phyloP scores from a whole-genome alignment of 2,113 vertebrate species.

The Tenrec ecaudatus region DNA sequence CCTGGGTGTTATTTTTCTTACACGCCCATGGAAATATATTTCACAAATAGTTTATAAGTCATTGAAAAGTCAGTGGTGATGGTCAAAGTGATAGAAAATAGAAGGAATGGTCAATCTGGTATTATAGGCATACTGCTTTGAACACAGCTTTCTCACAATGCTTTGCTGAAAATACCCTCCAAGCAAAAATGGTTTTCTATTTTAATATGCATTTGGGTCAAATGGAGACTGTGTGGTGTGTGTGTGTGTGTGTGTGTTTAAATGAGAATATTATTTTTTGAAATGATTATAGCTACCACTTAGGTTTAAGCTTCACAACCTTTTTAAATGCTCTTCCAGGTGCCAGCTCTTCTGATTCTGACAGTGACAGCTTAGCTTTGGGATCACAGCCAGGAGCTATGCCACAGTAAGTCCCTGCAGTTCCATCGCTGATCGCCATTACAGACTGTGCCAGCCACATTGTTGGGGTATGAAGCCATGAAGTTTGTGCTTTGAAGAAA shows the following conservation, averaged over 20 bases:
- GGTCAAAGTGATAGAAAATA: constrained; percentile 15
- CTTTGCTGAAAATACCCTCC: not conserved
- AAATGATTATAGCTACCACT: not conserved
- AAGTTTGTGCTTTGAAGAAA: not conserved
- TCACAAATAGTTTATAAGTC: not conserved
- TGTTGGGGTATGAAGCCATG: not conserved
- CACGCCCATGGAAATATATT: not conserved
- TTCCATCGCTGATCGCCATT: not conserved
- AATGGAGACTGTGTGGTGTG: not conserved
- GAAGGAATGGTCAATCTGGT: constrained; percentile 19
- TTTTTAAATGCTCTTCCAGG: constrained; percentile 86
- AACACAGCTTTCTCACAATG: constrained; percentile 24
- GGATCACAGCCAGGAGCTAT: constrained; percentile 93
- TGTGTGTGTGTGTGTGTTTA: not conserved
- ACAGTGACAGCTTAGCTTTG: constrained; percentile 91
- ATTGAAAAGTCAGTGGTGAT: not conserved
- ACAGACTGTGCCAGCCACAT: not conserved
- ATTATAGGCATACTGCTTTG: not conserved
- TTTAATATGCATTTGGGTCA: not conserved
- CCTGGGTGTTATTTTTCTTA: not conserved
- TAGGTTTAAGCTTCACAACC: not conserved
- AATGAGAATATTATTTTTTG: not conserved
- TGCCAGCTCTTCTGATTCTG: constrained; percentile 96
- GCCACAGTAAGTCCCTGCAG: constrained; percentile 93
- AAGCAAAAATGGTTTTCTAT: constrained; percentile 7